These are phyloP conservation scores for Bombus confusus DNA, from an alignment of 1,140 invertebrate species.

Conservation along the genomic window DNA sequence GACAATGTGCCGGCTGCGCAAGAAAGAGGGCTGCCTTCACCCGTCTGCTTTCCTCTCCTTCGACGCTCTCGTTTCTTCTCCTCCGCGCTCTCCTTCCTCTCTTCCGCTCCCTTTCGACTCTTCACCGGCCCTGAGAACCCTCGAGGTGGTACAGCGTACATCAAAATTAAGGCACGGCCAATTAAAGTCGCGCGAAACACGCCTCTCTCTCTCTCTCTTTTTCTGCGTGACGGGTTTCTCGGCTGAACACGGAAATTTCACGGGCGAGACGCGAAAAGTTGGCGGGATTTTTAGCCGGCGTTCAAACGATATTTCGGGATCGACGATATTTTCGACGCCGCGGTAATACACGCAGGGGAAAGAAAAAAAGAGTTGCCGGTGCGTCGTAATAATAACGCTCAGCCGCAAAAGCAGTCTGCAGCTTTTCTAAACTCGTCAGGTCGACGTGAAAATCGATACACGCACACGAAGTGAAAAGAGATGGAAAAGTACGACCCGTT, in stretches of 20 bases:
- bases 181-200: constrained; percentile 73
- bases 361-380: constrained; percentile 7
- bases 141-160: constrained; percentile 72
- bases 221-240: not conserved
- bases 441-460: constrained; percentile 44
- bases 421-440: constrained; percentile 50
- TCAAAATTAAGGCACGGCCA: constrained; percentile 78
- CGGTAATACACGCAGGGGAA: not conserved
- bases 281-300: not conserved
- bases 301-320: constrained; percentile 31
- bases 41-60: constrained; percentile 46
- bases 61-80: constrained; percentile 46
- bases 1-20: constrained; percentile 68
- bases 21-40: constrained; percentile 53
- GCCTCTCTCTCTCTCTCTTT: not conserved
- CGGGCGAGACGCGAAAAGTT: constrained; percentile 21
- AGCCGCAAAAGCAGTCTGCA: constrained; percentile 18
- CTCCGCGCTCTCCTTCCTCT: constrained; percentile 45
- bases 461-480: constrained; percentile 7
- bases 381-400: constrained; percentile 27
- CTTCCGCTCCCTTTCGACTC: constrained; percentile 44
- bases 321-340: constrained; percentile 8
- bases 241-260: not conserved
- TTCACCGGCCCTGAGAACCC: constrained; percentile 66
- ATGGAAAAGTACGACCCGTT: constrained; percentile 1